Evolutionary conservation across 2,113 vertebrate genomes (phyloP).

Genomic region (Raja brachyura): DNA sequence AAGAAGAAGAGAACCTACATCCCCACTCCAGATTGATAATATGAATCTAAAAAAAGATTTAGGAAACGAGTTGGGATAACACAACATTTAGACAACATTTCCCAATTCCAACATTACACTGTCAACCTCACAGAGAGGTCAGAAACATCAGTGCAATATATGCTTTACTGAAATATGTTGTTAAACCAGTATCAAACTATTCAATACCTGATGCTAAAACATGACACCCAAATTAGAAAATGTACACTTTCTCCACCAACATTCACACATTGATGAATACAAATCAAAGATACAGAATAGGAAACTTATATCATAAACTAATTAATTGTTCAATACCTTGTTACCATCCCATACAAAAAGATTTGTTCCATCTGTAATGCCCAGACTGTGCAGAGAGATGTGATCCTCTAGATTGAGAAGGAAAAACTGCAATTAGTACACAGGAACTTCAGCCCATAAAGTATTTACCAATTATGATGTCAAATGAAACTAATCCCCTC

Average conservation of each 20-base stretch:
- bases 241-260: not conserved
- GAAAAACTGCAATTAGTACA: not conserved
- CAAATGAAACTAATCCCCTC: no score
- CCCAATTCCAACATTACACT: not conserved
- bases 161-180: not conserved
- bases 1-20: not conserved
- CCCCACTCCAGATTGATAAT: not conserved
- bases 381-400: constrained; percentile 60
- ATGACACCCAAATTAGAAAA: not conserved
- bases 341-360: constrained; percentile 89
- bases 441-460: no score
- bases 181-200: not conserved
- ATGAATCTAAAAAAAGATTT: not conserved
- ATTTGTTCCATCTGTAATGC: constrained; percentile 65
- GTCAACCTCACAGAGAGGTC: not conserved
- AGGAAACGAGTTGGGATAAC: not conserved
- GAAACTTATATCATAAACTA: not conserved
- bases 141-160: not conserved
- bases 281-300: not conserved
- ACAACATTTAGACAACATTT: not conserved
- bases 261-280: not conserved
- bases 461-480: no score
- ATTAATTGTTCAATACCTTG: constrained; percentile 62
- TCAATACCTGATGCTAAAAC: not conserved
- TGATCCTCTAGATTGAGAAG: constrained; percentile 64